Evolutionary conservation across 2,888 invertebrate species (phyloP).

Genomic region (Lasioglossum figueresi): DNA sequence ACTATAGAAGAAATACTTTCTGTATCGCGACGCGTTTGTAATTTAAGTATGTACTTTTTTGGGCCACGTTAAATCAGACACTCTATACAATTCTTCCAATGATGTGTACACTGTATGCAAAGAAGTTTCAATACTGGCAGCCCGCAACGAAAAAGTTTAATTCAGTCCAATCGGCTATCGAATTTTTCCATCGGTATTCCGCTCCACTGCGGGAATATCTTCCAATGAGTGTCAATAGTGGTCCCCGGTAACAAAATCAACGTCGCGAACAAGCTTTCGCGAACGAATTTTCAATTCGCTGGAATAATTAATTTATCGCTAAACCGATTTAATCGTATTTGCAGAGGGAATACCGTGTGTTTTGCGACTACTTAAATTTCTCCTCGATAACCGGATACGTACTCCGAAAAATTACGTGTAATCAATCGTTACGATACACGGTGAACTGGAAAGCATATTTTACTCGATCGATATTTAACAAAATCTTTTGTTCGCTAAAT

Average conservation of each 20-base stretch:
- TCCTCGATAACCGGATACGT: not conserved
- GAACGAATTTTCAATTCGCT: slow-evolving; percentile 37
- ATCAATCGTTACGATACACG: not conserved
- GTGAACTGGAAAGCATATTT: not conserved
- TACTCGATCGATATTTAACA: not conserved
- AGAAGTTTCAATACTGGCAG: not conserved
- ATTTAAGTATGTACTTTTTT: not conserved
- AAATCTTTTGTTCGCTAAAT: not conserved
- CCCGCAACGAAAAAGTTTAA: slow-evolving; percentile 22
- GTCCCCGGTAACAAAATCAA: slow-evolving; percentile 39
- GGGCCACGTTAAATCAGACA: not conserved
- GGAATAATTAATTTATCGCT: slow-evolving; percentile 38
- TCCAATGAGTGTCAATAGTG: slow-evolving; percentile 41
- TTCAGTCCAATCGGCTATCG: slow-evolving; percentile 24
- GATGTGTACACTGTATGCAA: not conserved
- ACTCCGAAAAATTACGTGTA: not conserved
- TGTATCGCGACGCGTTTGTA: not conserved
- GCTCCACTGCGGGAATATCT: slow-evolving; percentile 25
- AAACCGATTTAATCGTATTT: slow-evolving; percentile 32
- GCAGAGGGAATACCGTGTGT: not conserved
- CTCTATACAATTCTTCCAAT: slow-evolving; percentile 22
- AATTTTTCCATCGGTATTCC: slow-evolving; percentile 29
- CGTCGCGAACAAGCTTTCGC: slow-evolving; percentile 32
- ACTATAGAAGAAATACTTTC: too few relatives aligned
- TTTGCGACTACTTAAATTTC: not conserved